Conservation (phyloP, 2,797 vertebrate genomes). For the Enteromius unitaeniatus region DNA sequence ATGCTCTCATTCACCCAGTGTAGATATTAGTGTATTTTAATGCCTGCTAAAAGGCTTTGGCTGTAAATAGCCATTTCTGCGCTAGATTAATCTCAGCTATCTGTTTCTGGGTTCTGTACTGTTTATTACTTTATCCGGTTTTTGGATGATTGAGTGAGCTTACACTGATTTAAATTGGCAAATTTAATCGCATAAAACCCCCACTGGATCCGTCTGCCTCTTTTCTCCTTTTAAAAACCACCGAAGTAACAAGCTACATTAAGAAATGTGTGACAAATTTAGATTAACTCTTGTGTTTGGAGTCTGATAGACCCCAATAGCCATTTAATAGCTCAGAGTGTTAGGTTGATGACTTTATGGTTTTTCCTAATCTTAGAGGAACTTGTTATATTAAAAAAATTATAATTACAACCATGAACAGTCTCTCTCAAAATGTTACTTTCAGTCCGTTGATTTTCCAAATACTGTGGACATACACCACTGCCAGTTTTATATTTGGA, state of each 20-base stretch:
- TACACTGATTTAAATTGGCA: constrained; percentile 16
- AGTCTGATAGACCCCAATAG: background rate
- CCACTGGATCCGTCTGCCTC: background rate
- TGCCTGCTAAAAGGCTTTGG: constrained; percentile 34
- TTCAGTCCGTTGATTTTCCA: background rate
- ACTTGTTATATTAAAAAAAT: background rate
- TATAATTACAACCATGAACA: background rate
- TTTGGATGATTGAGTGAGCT: background rate
- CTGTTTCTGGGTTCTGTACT: constrained; percentile 19
- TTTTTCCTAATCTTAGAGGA: background rate
- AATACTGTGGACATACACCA: background rate
- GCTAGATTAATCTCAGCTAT: constrained; percentile 24
- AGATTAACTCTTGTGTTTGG: background rate
- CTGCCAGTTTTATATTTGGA: background rate
- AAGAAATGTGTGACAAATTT: background rate
- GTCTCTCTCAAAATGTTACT: background rate
- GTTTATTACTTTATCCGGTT: constrained; percentile 5
- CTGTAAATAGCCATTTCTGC: constrained; percentile 30
- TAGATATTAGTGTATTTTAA: constrained; percentile 40
- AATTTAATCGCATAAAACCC: constrained; percentile 23
- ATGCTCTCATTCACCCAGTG: constrained; percentile 5
- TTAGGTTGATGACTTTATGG: background rate
- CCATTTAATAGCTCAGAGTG: background rate
- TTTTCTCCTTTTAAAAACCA: constrained; percentile 9
- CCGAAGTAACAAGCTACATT: background rate